Percentiles rank a stretch among this genome's conserved stretches.
Conservation (phyloP, 2,113 vertebrate species). For the Pituophis catenifer region DNA sequence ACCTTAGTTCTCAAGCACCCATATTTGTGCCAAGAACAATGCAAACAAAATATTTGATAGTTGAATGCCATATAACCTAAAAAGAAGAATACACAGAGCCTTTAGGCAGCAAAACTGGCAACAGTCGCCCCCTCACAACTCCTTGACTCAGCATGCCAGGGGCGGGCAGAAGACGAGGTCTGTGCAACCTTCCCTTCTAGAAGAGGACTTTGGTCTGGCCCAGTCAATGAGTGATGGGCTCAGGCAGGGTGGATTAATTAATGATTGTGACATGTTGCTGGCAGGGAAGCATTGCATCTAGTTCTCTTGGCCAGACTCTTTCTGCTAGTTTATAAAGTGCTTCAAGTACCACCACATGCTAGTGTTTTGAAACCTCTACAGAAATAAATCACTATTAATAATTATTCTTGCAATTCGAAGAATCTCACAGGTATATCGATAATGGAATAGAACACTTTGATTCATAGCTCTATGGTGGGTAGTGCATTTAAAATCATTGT, state of each 20-base stretch:
- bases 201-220: constrained; percentile 14
- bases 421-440: not conserved
- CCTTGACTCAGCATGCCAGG: not conserved
- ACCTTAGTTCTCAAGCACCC: not conserved
- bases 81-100: not conserved
- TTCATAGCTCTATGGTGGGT: not conserved
- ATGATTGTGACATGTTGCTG: constrained; percentile 46
- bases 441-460: not conserved
- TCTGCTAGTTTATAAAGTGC: not conserved
- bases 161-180: not conserved
- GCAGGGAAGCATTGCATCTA: not conserved
- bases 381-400: not conserved
- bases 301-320: not conserved
- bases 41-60: not conserved
- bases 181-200: not conserved
- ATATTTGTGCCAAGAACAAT: not conserved
- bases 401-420: not conserved
- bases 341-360: not conserved
- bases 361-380: not conserved
- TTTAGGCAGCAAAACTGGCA: not conserved
- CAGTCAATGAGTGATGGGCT: constrained; percentile 62
- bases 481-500: not conserved
- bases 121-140: not conserved
- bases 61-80: not conserved
- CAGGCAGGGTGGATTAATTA: constrained; percentile 58